phyloP scores from a whole-genome alignment of 2,888 invertebrate species.

The Meliscaeva auricollis region DNA sequence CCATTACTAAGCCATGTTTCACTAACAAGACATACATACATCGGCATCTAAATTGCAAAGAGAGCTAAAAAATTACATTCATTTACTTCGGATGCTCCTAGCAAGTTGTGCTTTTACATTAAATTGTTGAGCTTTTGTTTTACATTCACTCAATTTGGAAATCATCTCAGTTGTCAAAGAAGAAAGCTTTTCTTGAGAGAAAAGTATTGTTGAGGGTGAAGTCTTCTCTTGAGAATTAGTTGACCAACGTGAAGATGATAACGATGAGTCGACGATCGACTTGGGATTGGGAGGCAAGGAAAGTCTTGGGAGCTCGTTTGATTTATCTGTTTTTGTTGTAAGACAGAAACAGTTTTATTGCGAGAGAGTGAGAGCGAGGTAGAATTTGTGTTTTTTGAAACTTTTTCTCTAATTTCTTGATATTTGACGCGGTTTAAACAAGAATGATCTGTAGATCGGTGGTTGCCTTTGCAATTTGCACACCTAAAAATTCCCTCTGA shows the following conservation, averaged over 20 bases:
- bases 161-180: neutral
- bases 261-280: neutral
- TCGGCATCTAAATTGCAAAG: neutral
- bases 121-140: too few relatives aligned
- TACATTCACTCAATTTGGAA: too few relatives aligned
- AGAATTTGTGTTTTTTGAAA: neutral
- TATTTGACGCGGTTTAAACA: neutral
- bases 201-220: neutral
- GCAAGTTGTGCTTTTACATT: neutral
- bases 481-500: neutral
- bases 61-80: neutral
- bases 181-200: slow-evolving; percentile 2
- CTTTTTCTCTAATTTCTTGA: slow-evolving; percentile 1
- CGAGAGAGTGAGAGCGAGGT: neutral
- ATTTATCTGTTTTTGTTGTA: neutral
- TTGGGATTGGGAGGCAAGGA: neutral
- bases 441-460: neutral
- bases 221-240: neutral
- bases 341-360: neutral
- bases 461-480: neutral
- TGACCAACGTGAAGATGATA: neutral
- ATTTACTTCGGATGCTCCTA: neutral
- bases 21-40: neutral
- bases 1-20: neutral
- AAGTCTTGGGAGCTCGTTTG: neutral